Evolutionary conservation across 2,797 vertebrate genomes (phyloP), one percentile per base, ranked within the genome.

Genomic region (Aphelocoma californica): DNA sequence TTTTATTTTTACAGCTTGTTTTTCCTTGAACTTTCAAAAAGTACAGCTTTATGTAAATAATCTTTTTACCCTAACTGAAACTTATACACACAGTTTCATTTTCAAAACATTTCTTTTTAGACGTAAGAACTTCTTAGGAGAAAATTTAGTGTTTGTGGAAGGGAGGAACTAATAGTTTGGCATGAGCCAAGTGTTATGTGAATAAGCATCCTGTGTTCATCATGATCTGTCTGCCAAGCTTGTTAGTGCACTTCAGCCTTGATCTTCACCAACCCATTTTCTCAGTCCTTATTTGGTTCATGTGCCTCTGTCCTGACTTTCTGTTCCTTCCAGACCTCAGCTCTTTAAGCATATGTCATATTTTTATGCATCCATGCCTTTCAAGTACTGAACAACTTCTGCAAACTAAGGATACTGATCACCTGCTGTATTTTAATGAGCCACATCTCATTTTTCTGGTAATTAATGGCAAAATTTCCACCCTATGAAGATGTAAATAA

Each of bases 101-200:
- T 90, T 85, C 20, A 93, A 92, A 93, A 74, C 28, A 90, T 72
- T 57, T 91, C 12, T 16, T 56, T 95, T 91, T 90, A 78, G 85
- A 74, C 17, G 9, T 53, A 79, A 85, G 29, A 81, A 62, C n/a
- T 80, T 90, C 38, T 64, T 50, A 75, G 31, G 17, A 81, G 48
- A 91, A 86, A 92, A 75, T 38, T 14, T 24, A 54, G 40, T 90
- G 57, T 84, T 96, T 78, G n/a, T 71, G 45, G 56, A 93, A 94
- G 38, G 69, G 51, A 81, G 34, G 38, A 64, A 83, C n/a, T 84
- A 86, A 81, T 47, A 58, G 62, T 95, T 86, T 56, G 53, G 64
- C 61, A 74, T 78, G 20, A 86, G 32, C 58, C 24, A 82, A 84
- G 42, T 44, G 26, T 69, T 31, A 32, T 6, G n/a, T 92, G 92